These are phyloP conservation scores for Trissonchulus sp. DNA, from an alignment of 2,888 invertebrate genomes.

Conservation along the genomic window DNA sequence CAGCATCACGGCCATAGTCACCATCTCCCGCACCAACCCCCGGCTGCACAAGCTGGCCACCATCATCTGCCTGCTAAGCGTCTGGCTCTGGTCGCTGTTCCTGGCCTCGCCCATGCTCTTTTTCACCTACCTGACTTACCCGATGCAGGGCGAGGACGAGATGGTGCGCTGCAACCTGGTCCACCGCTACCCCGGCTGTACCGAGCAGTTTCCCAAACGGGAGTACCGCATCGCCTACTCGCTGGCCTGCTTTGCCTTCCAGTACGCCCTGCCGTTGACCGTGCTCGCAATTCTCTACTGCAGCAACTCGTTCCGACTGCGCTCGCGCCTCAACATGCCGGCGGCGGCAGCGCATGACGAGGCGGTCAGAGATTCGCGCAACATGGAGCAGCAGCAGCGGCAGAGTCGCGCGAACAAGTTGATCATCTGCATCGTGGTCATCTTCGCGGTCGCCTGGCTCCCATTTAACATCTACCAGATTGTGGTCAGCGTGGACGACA, in stretches of 20 bases:
- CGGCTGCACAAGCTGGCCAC: constrained; percentile 54
- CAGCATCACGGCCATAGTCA: constrained; percentile 75
- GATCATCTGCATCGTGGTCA: constrained; percentile 73
- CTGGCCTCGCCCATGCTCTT: constrained; percentile 49
- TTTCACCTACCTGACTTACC: constrained; percentile 56
- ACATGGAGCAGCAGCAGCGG: constrained; percentile 54
- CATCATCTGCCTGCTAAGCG: constrained; percentile 54
- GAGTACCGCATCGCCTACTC: constrained; percentile 67
- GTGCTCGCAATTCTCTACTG: constrained; percentile 75
- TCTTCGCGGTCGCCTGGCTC: constrained; percentile 83
- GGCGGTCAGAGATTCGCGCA: background rate
- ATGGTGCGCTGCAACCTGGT: constrained; percentile 15
- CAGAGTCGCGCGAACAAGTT: constrained; percentile 80
- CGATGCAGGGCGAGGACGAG: constrained; percentile 57
- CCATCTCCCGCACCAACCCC: constrained; percentile 49
- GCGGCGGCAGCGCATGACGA: background rate
- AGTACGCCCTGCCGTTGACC: constrained; percentile 73
- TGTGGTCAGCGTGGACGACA: background rate
- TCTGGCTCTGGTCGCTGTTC: constrained; percentile 57
- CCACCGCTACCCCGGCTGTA: constrained; percentile 54
- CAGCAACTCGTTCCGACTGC: constrained; percentile 71
- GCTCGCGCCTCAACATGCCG: constrained; percentile 54
- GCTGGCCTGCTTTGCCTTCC: constrained; percentile 72
- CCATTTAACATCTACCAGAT: constrained; percentile 71
- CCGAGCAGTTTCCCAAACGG: background rate